Base-by-base conservation (phyloP, 2,797 vertebrate species). In the Neoniphon sammara region DNA sequence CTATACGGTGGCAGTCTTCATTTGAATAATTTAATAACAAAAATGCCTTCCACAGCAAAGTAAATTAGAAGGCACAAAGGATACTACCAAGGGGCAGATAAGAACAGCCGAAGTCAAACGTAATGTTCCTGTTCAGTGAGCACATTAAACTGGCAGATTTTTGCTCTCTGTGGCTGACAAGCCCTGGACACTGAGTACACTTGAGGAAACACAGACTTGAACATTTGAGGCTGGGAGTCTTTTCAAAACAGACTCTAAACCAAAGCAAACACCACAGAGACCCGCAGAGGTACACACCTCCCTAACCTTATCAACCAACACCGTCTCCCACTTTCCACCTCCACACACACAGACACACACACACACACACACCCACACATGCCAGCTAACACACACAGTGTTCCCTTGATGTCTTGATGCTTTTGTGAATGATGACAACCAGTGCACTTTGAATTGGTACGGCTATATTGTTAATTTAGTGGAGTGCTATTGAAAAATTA, bases 81-180 rank as follows among this genome's bases (percentile, higher is more conserved):
- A 85, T 81, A 86, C 82, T 76, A 91, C 91, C 91, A 85, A 89
- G 86, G 85, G 89, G 83, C 80, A 89, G 91, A 93, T 88, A 91
- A 93, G 92, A 93, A 90, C 89, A 92, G 89, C 88, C 82, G 27
- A 89, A 93, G 89, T 92, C 89, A 91, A 93, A 92, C 90, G 88
- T 85, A 91, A 91, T 92, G 91, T 94, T 94, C 92, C 90, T 89
- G 91, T 86, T 94, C 91, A 91, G 78, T 92, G 92, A 90, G 85
- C 91, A 86, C 85, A 91, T 94, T 93, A 91, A 92, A 91, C 67
- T 77, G 87, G 87, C 89, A 92, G 87, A 91, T 91, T 78, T 90
- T 58, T 87, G 83, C 83, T 77, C 73, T 36, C 55, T 78, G 85
- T 80, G 89, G 78, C 85, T 86, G 88, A 83, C 66, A 78, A 89